These are phyloP conservation scores for Anguilla megastoma DNA, from an alignment of 2,797 vertebrate genomes.

Conservation along the genomic window DNA sequence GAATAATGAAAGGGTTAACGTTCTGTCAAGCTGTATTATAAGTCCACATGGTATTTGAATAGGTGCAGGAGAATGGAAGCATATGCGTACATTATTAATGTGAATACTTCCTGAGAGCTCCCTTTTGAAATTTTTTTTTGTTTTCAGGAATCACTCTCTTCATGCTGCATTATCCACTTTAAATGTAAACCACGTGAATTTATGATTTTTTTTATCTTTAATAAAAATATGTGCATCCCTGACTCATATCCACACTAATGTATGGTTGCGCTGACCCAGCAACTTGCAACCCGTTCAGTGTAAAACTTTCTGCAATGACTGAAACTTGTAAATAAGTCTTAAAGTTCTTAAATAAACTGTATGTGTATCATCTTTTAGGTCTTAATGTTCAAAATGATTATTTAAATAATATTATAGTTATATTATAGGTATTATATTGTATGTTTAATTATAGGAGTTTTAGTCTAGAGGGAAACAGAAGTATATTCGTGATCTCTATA, in stretches of 20 bases:
- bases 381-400: slow-evolving; percentile 26
- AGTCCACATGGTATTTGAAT: slow-evolving; percentile 51
- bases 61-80: slow-evolving; percentile 45
- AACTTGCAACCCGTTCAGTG: slow-evolving; percentile 21
- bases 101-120: slow-evolving; percentile 37
- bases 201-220: slow-evolving; percentile 38
- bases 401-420: not conserved
- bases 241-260: slow-evolving; percentile 19
- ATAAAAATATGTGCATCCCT: slow-evolving; percentile 22
- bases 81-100: slow-evolving; percentile 57
- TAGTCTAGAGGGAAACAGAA: not conserved
- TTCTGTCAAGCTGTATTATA: slow-evolving; percentile 53
- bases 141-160: slow-evolving; percentile 35
- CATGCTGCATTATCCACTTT: slow-evolving; percentile 40
- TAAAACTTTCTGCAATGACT: slow-evolving; percentile 29
- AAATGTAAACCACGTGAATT: slow-evolving; percentile 46
- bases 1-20: slow-evolving; percentile 58
- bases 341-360: slow-evolving; percentile 27
- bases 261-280: slow-evolving; percentile 31
- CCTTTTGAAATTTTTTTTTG: slow-evolving; percentile 37
- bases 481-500: not conserved
- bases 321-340: slow-evolving; percentile 27
- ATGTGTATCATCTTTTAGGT: not conserved
- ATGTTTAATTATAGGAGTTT: slow-evolving; percentile 2
- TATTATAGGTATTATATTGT: not conserved